Evolutionary conservation across 2,888 invertebrate genomes (phyloP), one percentile per base, ranked within the genome.

Genomic region (Amblyteles armatorius): DNA sequence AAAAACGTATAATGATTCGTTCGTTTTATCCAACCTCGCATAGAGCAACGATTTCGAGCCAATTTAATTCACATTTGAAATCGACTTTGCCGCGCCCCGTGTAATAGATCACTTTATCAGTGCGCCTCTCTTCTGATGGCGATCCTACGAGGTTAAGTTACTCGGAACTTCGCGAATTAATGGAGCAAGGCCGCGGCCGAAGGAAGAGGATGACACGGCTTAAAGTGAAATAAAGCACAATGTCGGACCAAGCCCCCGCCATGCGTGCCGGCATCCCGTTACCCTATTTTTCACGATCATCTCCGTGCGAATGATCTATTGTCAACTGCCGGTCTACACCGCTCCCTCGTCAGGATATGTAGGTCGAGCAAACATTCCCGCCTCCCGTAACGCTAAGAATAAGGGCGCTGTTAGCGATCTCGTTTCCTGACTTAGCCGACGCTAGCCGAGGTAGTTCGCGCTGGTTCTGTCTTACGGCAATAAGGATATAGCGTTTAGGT

Each of bases 321-420:
- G 73, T 79, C 81, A 52, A 73, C 29, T 52, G 55, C 74, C 68
- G 60, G 65, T 52, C 60, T 77, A 81, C 89, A 81, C 89, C 90
- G 87, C 91, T 78, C 92, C 91, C 88, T 87, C 79, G 78, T 86
- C 71, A 76, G 50, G 81, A 87, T 82, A 90, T 89, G 88, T 89
- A 83, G 90, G 88, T 87, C 88, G 86, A 67, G 80, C 69, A 74
- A 87, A 85, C 82, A 83, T 52, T 50, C 36, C 82, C 68, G 69
- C 72, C 77, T 72, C 80, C 80, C 68, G 33, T 67, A 36, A 82
- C 36, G 57, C 55, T 48, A 48, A 80, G 68, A 85, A 52, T 19
- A 60, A 78, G 79, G 65, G 72, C 52, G 74, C 71, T 52, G 71
- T 79, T 40, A 65, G 71, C 36, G 48, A 40, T 74, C 52, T 73